phyloP scores from a whole-genome alignment of 2,797 vertebrate genomes.

The Pangasius krempfi region DNA sequence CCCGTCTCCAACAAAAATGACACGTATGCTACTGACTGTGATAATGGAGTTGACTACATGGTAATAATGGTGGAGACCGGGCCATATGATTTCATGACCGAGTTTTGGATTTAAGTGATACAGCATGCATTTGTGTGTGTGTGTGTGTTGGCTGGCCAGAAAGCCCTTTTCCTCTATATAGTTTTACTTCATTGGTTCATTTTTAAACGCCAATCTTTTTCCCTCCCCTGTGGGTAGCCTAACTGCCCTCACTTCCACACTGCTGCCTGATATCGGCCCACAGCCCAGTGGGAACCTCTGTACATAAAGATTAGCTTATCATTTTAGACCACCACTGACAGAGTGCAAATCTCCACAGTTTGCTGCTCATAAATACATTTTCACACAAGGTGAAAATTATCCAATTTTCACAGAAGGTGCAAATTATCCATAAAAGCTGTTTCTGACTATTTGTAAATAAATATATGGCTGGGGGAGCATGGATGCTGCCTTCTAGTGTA shows the following conservation, averaged over 20 bases:
- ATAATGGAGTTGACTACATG: not conserved
- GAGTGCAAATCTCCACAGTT: not conserved
- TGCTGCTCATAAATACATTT: not conserved
- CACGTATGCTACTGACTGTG: not conserved
- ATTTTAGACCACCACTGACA: not conserved
- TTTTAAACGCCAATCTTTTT: not conserved
- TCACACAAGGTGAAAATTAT: not conserved
- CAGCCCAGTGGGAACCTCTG: not conserved
- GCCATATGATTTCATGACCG: not conserved
- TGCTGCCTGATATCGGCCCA: not conserved
- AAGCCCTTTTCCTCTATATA: not conserved
- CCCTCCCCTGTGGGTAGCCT: not conserved
- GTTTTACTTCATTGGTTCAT: not conserved
- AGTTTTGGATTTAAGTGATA: not conserved
- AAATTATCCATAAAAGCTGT: not conserved
- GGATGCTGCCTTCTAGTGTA: not conserved
- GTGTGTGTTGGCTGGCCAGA: not conserved
- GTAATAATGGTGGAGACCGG: not conserved
- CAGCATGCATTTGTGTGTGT: not conserved
- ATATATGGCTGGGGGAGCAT: not conserved
- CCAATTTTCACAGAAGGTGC: not conserved
- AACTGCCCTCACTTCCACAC: not conserved
- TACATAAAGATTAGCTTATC: slow-evolving; percentile 4
- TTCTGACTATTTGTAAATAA: not conserved
- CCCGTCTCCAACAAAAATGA: not conserved